phyloP scores from a whole-genome alignment of 2,888 invertebrate genomes.

The Apamea sordens region DNA sequence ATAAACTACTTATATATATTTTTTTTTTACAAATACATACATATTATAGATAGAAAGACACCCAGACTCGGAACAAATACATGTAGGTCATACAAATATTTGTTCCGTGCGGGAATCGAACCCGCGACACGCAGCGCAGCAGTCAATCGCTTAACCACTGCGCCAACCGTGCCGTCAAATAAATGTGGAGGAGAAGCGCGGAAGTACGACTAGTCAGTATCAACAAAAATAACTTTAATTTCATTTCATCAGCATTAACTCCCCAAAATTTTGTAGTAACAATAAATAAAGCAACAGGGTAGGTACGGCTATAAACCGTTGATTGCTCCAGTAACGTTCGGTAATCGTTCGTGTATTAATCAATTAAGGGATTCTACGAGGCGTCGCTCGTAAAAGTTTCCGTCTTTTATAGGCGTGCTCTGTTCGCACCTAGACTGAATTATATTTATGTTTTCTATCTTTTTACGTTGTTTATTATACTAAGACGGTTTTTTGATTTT shows the following conservation, averaged over 20 bases:
- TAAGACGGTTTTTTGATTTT: not conserved
- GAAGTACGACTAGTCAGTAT: too few relatives aligned
- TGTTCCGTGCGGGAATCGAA: too few relatives aligned
- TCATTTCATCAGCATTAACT: slow-evolving; percentile 8
- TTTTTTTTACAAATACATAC: too few relatives aligned
- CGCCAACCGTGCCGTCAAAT: too few relatives aligned
- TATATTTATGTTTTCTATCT: slow-evolving; percentile 20
- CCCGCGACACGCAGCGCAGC: too few relatives aligned
- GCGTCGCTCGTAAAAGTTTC: slow-evolving; percentile 56
- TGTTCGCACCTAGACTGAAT: slow-evolving; percentile 15
- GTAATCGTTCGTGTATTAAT: slow-evolving; percentile 64
- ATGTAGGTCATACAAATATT: too few relatives aligned
- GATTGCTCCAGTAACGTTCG: slow-evolving; percentile 53
- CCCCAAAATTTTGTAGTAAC: not conserved
- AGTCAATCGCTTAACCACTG: too few relatives aligned
- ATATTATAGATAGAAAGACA: too few relatives aligned
- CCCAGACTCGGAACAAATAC: too few relatives aligned
- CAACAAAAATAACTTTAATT: not conserved
- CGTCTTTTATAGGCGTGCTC: slow-evolving; percentile 47
- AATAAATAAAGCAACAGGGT: slow-evolving; percentile 49
- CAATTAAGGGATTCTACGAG: slow-evolving; percentile 55
- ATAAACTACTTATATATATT: too few relatives aligned
- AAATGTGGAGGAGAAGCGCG: not conserved
- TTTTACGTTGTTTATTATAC: not conserved
- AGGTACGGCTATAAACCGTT: slow-evolving; percentile 54